Evolutionary conservation across 1,140 invertebrate genomes (phyloP), one percentile per base, ranked within the genome.

Genomic region (Carcinoscorpius rotundicauda): DNA sequence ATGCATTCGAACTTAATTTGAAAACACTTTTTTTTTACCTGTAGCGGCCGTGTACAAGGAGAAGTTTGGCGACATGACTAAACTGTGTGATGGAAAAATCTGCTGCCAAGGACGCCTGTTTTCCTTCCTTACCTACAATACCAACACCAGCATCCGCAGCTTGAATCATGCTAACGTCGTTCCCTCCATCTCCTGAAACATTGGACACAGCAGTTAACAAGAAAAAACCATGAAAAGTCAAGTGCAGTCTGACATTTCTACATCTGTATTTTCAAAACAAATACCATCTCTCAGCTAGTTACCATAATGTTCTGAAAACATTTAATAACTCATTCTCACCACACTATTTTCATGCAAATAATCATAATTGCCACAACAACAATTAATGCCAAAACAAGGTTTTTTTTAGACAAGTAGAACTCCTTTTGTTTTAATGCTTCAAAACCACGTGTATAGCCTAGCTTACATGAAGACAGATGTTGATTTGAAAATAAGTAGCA

Each of bases 71-170:
- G 70, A 99, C 83, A 73, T 89, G 84, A 68, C 86, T 87, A 77
- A 99, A 98, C 75, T 97, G 90, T 49, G 87, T 87, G 71, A 98
- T 88, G 69, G 94, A 97, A 79, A 98, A 99, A 79, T 99, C 97
- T n/a, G 97, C 96, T 60, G 97, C 97, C 64, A 99, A 79, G 52
- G 94, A 97, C 3, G 97, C 97, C 77, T 73, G 72, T 67, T 70
- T 69, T 68, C 77, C 74, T 73, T 82, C 82, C 75, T 84, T 82
- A 48, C 82, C 82, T 29, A 97, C 95, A 68, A 99, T 94, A 66
- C 97, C 97, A 69, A 99, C 91, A 4, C 93, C 92, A 60, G 92
- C 93, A 80, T 98, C 92, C 4, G 96, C 93, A 68, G 94, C 91
- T 66, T 73, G 72, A 72, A 93, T 92, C 89, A 92, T 93, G 59